phyloP scores from a whole-genome alignment of 2,888 invertebrate genomes.

The Parnassius smintheus region DNA sequence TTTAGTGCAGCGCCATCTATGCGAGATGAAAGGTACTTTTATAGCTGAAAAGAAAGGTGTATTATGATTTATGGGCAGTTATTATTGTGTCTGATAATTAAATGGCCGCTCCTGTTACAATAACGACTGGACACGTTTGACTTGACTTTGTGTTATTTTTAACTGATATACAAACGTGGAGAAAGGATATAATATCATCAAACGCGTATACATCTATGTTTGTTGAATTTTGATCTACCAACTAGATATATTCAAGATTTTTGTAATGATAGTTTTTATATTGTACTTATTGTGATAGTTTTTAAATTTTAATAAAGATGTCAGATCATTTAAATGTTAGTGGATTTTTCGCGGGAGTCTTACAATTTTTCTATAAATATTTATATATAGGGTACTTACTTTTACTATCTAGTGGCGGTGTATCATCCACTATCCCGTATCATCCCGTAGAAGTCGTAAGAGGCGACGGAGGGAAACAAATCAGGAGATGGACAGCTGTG shows the following conservation, averaged over 20 bases:
- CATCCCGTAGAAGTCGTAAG: too few relatives aligned
- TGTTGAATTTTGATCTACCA: conserved; percentile 8
- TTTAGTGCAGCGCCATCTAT: conserved; percentile 73
- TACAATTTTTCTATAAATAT: too few relatives aligned
- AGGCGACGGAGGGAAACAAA: too few relatives aligned
- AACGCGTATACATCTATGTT: conserved; percentile 12
- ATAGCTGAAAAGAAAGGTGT: conserved; percentile 63
- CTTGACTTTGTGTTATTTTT: conserved; percentile 24
- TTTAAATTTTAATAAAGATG: too few relatives aligned
- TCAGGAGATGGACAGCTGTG: too few relatives aligned
- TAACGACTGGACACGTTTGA: conserved; percentile 25
- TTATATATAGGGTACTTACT: too few relatives aligned
- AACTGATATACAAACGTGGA: conserved; percentile 24
- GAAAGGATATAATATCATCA: conserved; percentile 24
- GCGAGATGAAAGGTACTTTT: conserved; percentile 67
- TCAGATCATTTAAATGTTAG: too few relatives aligned
- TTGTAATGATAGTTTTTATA: too few relatives aligned
- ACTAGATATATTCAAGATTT: not conserved
- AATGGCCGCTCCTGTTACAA: conserved; percentile 46
- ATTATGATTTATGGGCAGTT: conserved; percentile 62
- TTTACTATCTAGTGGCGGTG: too few relatives aligned
- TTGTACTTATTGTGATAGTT: too few relatives aligned
- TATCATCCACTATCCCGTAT: too few relatives aligned
- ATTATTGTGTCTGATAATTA: conserved; percentile 61
- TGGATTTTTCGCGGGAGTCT: too few relatives aligned